Percentiles rank a stretch among this genome's conserved stretches.
Evolutionary conservation across 2,113 vertebrate genomes (phyloP).

Genomic region (Scytalopus superciliaris): DNA sequence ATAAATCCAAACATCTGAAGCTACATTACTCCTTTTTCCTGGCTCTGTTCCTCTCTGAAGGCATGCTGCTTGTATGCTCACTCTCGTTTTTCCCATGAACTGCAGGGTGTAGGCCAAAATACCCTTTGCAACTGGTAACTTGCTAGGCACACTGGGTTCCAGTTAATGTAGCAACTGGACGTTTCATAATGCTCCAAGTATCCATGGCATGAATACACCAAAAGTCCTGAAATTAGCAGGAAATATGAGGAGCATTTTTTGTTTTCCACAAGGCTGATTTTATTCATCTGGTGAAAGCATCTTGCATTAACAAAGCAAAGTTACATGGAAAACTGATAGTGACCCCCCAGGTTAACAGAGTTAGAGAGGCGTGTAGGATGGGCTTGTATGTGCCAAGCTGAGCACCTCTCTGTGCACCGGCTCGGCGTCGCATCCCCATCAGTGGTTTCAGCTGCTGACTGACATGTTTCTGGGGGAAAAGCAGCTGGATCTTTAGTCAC

Average conservation of each 20-base stretch:
- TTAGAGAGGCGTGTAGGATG: background rate
- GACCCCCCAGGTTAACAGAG: fast-evolving
- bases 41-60: conserved; percentile 40
- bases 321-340: background rate
- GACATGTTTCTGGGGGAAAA: background rate
- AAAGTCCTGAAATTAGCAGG: background rate
- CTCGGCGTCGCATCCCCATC: fast-evolving
- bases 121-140: conserved; percentile 24
- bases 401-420: background rate
- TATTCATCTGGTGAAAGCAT: conserved; percentile 11
- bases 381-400: fast-evolving
- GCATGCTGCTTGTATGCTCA: background rate
- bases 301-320: background rate
- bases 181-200: background rate
- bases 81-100: conserved; percentile 42
- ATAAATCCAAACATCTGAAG: conserved; percentile 36
- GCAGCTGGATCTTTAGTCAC: background rate
- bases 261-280: conserved; percentile 26
- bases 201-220: background rate
- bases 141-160: conserved; percentile 5
- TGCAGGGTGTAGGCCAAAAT: conserved; percentile 41
- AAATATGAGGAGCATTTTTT: background rate
- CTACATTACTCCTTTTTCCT: conserved; percentile 24
- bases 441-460: background rate
- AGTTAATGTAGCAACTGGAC: background rate